phyloP scores from a whole-genome alignment of 2,888 invertebrate species.

The Rotaria socialis region DNA sequence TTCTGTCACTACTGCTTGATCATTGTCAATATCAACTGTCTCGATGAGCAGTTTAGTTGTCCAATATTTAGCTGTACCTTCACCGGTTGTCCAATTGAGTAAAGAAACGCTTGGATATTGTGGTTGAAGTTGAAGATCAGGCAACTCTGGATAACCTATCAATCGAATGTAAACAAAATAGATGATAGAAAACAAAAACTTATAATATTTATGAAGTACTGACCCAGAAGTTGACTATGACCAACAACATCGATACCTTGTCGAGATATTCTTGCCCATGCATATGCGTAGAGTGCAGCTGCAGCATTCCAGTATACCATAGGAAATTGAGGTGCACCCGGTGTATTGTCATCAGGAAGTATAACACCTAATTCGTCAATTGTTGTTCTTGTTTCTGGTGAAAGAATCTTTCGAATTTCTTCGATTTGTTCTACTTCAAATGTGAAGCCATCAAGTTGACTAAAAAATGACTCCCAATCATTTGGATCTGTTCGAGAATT shows the following conservation, averaged over 20 bases:
- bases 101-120: conserved; percentile 1
- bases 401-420: background rate
- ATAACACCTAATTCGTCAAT: background rate
- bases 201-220: background rate
- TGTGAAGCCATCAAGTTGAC: background rate
- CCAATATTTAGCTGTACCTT: conserved; percentile 6
- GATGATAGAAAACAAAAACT: background rate
- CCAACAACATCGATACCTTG: background rate
- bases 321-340: background rate
- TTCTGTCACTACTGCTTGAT: background rate
- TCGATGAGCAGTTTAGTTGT: background rate
- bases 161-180: background rate
- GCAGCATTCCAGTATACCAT: conserved; percentile 14
- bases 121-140: background rate
- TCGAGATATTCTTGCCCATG: background rate
- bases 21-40: background rate
- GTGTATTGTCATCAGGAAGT: background rate
- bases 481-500: background rate
- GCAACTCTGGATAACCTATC: background rate
- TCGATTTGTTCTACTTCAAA: conserved; percentile 1
- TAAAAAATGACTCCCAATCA: background rate
- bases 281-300: background rate
- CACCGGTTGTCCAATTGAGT: conserved; percentile 8
- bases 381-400: background rate
- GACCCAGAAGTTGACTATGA: background rate